A percentile compares a stretch with the other conserved stretches of the same genome.
Evolutionary conservation across 2,888 invertebrate species (phyloP).

Genomic region (Eurytoma adleriae): DNA sequence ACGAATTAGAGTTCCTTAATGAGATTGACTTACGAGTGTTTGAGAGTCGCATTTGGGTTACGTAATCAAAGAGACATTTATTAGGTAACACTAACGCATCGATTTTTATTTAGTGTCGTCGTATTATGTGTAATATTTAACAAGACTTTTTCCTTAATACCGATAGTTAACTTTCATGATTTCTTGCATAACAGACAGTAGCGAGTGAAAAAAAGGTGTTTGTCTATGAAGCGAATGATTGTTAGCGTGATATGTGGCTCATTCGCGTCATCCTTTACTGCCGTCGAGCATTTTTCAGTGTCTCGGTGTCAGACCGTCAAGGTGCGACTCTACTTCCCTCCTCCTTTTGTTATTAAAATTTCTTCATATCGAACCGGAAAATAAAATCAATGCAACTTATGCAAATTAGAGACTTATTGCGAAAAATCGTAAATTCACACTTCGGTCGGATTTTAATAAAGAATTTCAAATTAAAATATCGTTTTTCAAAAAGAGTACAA

Average conservation of each 20-base stretch:
- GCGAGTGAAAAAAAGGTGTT: slow-evolving; percentile 10
- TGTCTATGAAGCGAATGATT: background rate
- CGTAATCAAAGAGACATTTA: background rate
- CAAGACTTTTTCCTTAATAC: too few relatives aligned
- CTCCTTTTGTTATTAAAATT: slow-evolving; percentile 11
- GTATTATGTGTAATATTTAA: slow-evolving; percentile 11
- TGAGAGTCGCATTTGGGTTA: background rate
- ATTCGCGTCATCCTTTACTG: background rate
- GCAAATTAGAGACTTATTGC: slow-evolving; percentile 2
- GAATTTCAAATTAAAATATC: too few relatives aligned
- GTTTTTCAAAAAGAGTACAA: too few relatives aligned
- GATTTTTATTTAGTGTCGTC: slow-evolving; percentile 13
- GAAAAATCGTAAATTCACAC: too few relatives aligned
- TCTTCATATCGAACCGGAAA: background rate
- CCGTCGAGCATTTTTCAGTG: background rate
- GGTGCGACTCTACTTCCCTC: background rate
- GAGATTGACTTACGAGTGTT: background rate
- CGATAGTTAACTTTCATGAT: background rate
- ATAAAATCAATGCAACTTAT: slow-evolving; percentile 4
- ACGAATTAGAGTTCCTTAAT: background rate
- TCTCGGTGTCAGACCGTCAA: background rate
- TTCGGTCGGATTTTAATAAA: too few relatives aligned
- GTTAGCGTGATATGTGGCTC: slow-evolving; percentile 8
- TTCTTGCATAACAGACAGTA: slow-evolving; percentile 6
- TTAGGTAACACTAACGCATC: slow-evolving; percentile 15